Percentiles rank a stretch among this genome's conserved stretches.
phyloP scores from a whole-genome alignment of 2,888 invertebrate species.

The Drosophila mulleri region DNA sequence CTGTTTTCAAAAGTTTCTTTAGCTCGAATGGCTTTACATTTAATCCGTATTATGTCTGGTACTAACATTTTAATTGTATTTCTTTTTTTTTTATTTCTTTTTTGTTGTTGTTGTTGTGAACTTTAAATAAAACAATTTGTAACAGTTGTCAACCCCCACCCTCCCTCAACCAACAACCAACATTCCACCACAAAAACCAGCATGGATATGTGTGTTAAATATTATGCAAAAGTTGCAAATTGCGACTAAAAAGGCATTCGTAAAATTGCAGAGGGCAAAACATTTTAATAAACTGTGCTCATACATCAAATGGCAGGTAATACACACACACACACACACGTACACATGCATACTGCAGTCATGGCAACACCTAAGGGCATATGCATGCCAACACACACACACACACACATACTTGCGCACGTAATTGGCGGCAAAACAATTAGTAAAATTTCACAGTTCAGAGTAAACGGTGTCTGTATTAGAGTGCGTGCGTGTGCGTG shows the following conservation, averaged over 20 bases:
- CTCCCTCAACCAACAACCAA: not conserved
- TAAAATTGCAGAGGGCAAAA: slow-evolving; percentile 49
- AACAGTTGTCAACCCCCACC: not conserved
- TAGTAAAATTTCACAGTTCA: slow-evolving; percentile 71
- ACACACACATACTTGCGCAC: slow-evolving; percentile 53
- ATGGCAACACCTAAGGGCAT: slow-evolving; percentile 8
- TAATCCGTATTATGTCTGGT: not conserved
- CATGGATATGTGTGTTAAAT: slow-evolving; percentile 44
- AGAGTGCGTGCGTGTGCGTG: slow-evolving; percentile 5
- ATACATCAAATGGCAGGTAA: slow-evolving; percentile 57
- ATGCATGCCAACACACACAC: slow-evolving; percentile 23
- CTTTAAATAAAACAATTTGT: slow-evolving; percentile 16
- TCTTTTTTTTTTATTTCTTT: too few relatives aligned
- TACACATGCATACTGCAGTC: slow-evolving; percentile 12
- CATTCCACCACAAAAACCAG: slow-evolving; percentile 21
- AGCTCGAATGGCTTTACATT: too few relatives aligned
- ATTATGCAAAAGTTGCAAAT: slow-evolving; percentile 55
- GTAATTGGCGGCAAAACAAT: slow-evolving; percentile 79
- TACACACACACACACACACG: slow-evolving; percentile 23
- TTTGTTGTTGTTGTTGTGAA: not conserved
- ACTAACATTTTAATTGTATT: not conserved
- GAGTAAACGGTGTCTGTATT: slow-evolving; percentile 7
- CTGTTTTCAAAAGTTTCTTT: too few relatives aligned
- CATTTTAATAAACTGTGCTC: slow-evolving; percentile 72
- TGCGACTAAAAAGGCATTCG: slow-evolving; percentile 38